Conservation (phyloP, 2,797 vertebrate genomes). For the Anas capensis region DNA sequence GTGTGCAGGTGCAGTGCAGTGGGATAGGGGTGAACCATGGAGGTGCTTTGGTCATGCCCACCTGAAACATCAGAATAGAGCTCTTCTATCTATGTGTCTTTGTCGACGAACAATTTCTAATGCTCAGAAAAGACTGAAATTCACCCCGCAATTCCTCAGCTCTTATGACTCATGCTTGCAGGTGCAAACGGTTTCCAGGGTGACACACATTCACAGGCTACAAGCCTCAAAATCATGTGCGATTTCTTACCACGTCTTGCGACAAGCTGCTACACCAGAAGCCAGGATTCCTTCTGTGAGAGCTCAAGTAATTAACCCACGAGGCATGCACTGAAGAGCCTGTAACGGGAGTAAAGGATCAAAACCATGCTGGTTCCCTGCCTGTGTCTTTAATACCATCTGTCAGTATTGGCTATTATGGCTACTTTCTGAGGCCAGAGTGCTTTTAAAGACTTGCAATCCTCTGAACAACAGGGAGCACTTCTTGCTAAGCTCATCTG, state of each 20-base stretch:
- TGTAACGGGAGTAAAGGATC: neutral
- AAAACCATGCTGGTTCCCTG: slow-evolving; percentile 9
- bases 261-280: slow-evolving; percentile 57
- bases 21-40: fast-evolving
- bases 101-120: neutral
- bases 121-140: neutral
- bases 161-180: slow-evolving; percentile 55
- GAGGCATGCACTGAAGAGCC: neutral
- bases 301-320: slow-evolving; percentile 58
- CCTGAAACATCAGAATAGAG: neutral
- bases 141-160: neutral
- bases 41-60: neutral
- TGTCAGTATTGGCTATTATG: slow-evolving; percentile 10
- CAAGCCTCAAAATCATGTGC: neutral
- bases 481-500: neutral
- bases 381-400: slow-evolving; percentile 34
- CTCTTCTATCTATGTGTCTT: neutral
- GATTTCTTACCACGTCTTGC: slow-evolving; percentile 19
- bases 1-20: fast-evolving
- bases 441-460: slow-evolving; percentile 11
- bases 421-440: neutral
- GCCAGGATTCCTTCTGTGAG: slow-evolving; percentile 54
- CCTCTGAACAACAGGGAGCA: neutral
- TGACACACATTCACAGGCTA: slow-evolving; percentile 49
- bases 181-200: slow-evolving; percentile 73